Evolutionary conservation across 2,888 invertebrate species (phyloP).

Genomic region (Leucoma salicis): DNA sequence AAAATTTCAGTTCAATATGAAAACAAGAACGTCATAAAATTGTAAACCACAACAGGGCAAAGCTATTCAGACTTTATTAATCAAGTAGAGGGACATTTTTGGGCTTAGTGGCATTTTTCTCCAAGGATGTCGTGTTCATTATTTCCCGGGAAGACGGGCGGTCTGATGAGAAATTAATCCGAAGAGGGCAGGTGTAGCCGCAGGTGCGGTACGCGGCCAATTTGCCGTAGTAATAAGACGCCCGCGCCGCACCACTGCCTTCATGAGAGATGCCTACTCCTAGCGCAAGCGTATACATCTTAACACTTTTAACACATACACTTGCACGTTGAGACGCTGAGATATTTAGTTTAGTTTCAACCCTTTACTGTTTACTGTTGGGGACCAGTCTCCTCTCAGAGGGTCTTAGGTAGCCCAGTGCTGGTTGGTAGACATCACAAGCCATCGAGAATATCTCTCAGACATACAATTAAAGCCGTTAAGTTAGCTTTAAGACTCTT

Average conservation of each 20-base stretch:
- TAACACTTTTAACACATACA: too few relatives aligned
- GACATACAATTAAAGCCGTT: too few relatives aligned
- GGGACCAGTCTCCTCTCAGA: too few relatives aligned
- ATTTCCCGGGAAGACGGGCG: slow-evolving; percentile 60
- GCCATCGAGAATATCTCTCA: too few relatives aligned
- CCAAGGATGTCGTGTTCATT: slow-evolving; percentile 69
- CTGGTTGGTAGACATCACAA: too few relatives aligned
- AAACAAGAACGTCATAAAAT: not conserved
- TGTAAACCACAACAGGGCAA: slow-evolving; percentile 28
- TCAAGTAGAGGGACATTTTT: slow-evolving; percentile 60
- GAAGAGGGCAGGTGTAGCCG: slow-evolving; percentile 60
- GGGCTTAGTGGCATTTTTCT: slow-evolving; percentile 73
- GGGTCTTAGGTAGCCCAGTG: too few relatives aligned
- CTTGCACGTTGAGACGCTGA: too few relatives aligned
- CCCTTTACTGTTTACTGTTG: too few relatives aligned
- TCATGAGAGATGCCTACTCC: slow-evolving; percentile 26
- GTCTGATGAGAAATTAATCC: slow-evolving; percentile 81
- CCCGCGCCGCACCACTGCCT: slow-evolving; percentile 23
- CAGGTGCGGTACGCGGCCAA: slow-evolving; percentile 64
- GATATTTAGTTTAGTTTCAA: too few relatives aligned
- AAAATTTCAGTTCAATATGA: not conserved
- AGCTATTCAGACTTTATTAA: slow-evolving; percentile 65
- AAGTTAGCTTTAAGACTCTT: too few relatives aligned
- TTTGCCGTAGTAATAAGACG: slow-evolving; percentile 54
- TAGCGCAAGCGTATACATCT: slow-evolving; percentile 48